A percentile compares a stretch with the other conserved stretches of the same genome.
phyloP scores from a whole-genome alignment of 2,888 invertebrate species.

The Macrosoma leucophasiata region DNA sequence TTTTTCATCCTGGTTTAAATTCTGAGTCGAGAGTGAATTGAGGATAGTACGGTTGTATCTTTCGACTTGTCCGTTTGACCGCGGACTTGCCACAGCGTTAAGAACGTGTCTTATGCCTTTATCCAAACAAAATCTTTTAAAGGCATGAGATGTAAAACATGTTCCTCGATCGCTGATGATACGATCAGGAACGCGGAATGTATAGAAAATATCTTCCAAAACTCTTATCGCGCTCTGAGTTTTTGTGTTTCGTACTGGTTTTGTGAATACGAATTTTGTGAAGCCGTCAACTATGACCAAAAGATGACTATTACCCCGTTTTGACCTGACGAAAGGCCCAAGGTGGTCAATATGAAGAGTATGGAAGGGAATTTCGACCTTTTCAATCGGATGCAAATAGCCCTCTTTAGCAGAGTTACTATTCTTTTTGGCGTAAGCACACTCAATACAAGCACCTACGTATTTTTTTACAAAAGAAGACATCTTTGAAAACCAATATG shows the following conservation, averaged over 20 bases:
- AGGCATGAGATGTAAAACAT: slow-evolving; percentile 18
- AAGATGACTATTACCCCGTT: slow-evolving; percentile 25
- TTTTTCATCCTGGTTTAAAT: slow-evolving; percentile 6
- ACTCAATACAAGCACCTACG: slow-evolving; percentile 26
- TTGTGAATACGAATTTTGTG: slow-evolving; percentile 27
- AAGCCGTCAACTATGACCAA: slow-evolving; percentile 12
- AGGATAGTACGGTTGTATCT: slow-evolving; percentile 15
- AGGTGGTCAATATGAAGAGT: slow-evolving; percentile 37
- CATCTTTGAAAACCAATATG: slow-evolving; percentile 50
- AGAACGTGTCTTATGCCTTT: slow-evolving; percentile 25
- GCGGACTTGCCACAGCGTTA: slow-evolving; percentile 28
- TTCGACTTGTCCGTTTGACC: slow-evolving; percentile 15
- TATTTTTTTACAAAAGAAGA: slow-evolving; percentile 37
- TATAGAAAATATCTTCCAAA: slow-evolving; percentile 28
- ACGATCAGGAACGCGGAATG: slow-evolving; percentile 16
- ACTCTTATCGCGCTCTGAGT: slow-evolving; percentile 29
- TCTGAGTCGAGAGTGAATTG: slow-evolving; percentile 7
- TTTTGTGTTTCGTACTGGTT: slow-evolving; percentile 33
- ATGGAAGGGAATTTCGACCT: slow-evolving; percentile 28
- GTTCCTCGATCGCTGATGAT: slow-evolving; percentile 19
- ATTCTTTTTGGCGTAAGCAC: neutral
- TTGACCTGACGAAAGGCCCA: slow-evolving; percentile 33
- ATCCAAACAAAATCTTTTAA: slow-evolving; percentile 17
- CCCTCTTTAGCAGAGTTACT: neutral
- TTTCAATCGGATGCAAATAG: neutral